Conservation (phyloP, 2,797 vertebrate genomes). For the Anas bahamensis region DNA sequence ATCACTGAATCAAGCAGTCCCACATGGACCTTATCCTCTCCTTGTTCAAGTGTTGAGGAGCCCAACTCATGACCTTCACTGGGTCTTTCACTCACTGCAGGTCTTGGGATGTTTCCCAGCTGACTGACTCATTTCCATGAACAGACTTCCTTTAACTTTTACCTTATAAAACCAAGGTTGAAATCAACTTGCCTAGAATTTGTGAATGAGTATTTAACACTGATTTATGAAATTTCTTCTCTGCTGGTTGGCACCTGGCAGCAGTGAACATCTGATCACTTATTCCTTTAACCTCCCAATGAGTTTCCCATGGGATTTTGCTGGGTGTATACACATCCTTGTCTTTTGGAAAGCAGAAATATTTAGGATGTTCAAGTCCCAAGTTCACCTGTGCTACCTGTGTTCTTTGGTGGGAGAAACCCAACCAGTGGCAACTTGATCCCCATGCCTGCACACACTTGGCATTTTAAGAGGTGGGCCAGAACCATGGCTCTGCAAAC, state of each 20-base stretch:
- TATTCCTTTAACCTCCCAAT: background rate
- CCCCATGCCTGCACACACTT: background rate
- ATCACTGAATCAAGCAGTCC: background rate
- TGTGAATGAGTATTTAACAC: background rate
- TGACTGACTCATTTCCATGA: background rate
- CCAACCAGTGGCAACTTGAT: background rate
- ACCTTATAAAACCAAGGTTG: background rate
- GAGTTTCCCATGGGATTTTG: background rate
- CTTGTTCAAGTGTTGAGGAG: background rate
- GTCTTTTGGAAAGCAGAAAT: background rate
- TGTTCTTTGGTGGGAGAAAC: background rate
- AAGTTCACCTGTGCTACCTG: background rate
- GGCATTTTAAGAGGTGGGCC: background rate
- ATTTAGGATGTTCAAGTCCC: background rate
- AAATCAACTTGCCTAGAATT: background rate
- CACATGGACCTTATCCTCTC: no score
- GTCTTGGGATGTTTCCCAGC: background rate
- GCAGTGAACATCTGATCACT: background rate
- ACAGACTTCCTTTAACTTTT: background rate
- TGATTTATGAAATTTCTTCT: background rate
- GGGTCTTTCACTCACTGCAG: background rate
- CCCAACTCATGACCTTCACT: background rate
- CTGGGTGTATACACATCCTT: background rate
- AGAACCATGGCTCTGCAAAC: background rate
- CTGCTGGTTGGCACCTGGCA: background rate